Evolutionary conservation across 2,113 vertebrate species (phyloP).

Genomic region (Chaetodon trifascialis): DNA sequence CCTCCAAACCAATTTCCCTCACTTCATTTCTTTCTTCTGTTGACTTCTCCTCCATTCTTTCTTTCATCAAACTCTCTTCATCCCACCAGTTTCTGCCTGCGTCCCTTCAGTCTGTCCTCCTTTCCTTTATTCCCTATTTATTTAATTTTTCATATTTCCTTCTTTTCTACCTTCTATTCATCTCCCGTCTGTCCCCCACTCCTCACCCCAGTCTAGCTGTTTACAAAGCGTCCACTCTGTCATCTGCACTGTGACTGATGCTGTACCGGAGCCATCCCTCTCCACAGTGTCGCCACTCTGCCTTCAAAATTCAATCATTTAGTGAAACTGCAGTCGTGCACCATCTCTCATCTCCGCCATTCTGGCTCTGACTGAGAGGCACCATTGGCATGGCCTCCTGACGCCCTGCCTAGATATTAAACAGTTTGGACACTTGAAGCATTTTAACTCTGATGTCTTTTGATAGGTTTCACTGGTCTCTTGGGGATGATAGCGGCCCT

Average conservation of each 20-base stretch:
- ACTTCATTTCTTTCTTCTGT: constrained; percentile 4
- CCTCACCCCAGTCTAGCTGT: constrained; percentile 43
- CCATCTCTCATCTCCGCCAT: constrained; percentile 63
- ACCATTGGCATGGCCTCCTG: constrained; percentile 53
- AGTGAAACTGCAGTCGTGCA: constrained; percentile 62
- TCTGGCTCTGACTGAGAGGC: constrained; percentile 56
- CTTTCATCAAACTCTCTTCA: constrained; percentile 6
- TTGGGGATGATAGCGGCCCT: constrained; percentile 48
- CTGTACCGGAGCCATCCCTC: constrained; percentile 59
- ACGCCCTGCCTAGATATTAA: constrained; percentile 62
- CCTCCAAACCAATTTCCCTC: background rate
- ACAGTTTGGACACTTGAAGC: constrained; percentile 70
- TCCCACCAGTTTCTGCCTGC: background rate
- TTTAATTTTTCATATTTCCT: constrained; percentile 13
- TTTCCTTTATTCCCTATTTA: background rate
- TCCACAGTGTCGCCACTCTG: constrained; percentile 67
- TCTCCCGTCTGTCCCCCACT: constrained; percentile 10
- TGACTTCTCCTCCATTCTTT: constrained; percentile 7
- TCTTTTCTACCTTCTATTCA: constrained; percentile 11
- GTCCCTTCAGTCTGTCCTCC: background rate
- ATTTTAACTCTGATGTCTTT: constrained; percentile 73
- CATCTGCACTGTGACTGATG: constrained; percentile 70
- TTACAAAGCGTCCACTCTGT: constrained; percentile 59
- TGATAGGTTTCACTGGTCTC: constrained; percentile 68
- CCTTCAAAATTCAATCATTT: constrained; percentile 81